These are phyloP conservation scores for Ashinkailepas kermadecensis DNA, from an alignment of 2,888 invertebrate species.

Conservation along the genomic window DNA sequence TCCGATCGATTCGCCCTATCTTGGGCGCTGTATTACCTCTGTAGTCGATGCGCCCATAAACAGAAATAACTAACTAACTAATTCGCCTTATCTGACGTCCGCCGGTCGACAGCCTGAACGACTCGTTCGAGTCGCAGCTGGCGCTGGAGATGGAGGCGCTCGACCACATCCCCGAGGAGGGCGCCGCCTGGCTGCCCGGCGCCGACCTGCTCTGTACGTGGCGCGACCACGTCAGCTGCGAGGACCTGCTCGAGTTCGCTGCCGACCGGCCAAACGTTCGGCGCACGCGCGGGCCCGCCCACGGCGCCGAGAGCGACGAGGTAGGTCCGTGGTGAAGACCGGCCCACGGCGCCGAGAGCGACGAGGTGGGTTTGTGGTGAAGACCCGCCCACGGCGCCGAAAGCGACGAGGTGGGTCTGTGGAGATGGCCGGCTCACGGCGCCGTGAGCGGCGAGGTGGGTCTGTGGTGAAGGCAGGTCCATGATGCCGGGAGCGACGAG, in stretches of 20 bases:
- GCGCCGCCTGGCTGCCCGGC: conserved; percentile 36
- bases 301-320: conserved; percentile 82
- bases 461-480: no score
- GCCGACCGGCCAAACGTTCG: conserved; percentile 62
- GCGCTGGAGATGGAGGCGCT: conserved; percentile 55
- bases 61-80: no score
- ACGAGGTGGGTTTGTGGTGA: conserved; percentile 45
- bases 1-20: no score
- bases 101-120: conserved; percentile 36
- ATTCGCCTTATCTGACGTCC: no score
- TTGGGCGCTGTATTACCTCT: no score
- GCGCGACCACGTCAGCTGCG: conserved; percentile 80
- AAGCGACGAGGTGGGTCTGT: no score
- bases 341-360: conserved; percentile 71
- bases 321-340: conserved; percentile 57
- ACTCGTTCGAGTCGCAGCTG: conserved; percentile 53
- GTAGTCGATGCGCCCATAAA: no score
- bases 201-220: conserved; percentile 41
- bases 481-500: no score
- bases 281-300: conserved; percentile 57
- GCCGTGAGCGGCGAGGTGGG: no score
- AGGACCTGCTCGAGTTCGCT: conserved; percentile 81
- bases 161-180: conserved; percentile 50
- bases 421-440: no score
- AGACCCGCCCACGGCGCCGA: no score